Evolutionary conservation across 2,888 invertebrate species (phyloP).

Genomic region (Saturnia pavonia): DNA sequence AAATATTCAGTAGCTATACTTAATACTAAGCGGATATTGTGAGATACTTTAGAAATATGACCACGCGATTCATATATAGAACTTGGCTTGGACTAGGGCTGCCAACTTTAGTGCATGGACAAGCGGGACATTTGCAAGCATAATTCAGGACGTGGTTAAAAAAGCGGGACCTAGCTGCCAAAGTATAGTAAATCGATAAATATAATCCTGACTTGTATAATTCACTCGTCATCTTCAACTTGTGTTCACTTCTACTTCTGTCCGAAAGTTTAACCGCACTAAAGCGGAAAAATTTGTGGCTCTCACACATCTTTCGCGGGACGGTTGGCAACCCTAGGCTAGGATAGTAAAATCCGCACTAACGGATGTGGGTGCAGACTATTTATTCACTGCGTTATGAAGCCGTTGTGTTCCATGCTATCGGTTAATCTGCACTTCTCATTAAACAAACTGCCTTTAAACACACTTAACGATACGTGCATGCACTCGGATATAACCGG

Average conservation of each 20-base stretch:
- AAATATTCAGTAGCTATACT: neutral
- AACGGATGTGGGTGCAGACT: conserved; percentile 10
- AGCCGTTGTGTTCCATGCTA: conserved; percentile 19
- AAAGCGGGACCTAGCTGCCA: no score
- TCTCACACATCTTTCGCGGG: no score
- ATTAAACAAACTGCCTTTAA: conserved; percentile 23
- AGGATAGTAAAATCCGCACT: conserved; percentile 12
- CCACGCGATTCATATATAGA: neutral
- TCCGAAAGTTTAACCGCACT: no score
- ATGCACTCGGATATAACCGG: conserved; percentile 23
- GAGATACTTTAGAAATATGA: conserved; percentile 4
- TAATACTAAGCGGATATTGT: conserved; percentile 1
- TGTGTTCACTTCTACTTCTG: no score
- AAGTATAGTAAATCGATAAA: no score
- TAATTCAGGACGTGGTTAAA: no score
- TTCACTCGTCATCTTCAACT: no score
- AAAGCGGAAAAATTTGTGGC: no score
- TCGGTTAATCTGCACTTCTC: conserved; percentile 22
- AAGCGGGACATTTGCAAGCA: no score
- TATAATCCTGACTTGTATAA: no score
- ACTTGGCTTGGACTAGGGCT: neutral
- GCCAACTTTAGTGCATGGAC: no score
- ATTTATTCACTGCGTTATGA: conserved; percentile 15
- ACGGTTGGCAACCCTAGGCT: neutral
- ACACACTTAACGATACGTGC: conserved; percentile 34